phyloP scores from a whole-genome alignment of 2,797 vertebrate genomes.

The Syndactyla subalaris region DNA sequence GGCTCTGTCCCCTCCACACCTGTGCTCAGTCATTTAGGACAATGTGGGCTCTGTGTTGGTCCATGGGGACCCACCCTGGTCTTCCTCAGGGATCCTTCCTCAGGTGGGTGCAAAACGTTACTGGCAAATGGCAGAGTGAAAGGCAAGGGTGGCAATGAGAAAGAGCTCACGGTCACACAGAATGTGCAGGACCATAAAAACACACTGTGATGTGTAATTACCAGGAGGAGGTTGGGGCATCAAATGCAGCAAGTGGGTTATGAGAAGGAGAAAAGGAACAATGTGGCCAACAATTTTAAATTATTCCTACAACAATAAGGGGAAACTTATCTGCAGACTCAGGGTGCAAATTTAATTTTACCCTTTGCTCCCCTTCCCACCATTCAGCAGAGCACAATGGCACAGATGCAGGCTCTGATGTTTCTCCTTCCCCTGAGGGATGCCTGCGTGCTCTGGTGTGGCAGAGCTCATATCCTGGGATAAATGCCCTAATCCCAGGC shows the following conservation, averaged over 20 bases:
- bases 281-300: not conserved
- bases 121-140: not conserved
- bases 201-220: not conserved
- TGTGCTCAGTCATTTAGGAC: not conserved
- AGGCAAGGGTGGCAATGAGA: not conserved
- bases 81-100: not conserved
- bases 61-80: not conserved
- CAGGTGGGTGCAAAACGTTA: not conserved
- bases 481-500: not conserved
- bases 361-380: not conserved
- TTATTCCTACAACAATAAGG: constrained; percentile 24
- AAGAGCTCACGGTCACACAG: not conserved
- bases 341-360: constrained; percentile 21
- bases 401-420: not conserved
- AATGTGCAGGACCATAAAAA: not conserved
- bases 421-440: not conserved
- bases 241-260: not conserved
- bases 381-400: constrained; percentile 9
- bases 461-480: not conserved
- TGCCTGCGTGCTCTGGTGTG: not conserved
- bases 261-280: not conserved
- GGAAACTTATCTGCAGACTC: constrained; percentile 6
- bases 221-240: not conserved
- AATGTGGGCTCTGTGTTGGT: rapidly evolving
- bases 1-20: not conserved